Evolutionary conservation across 2,113 vertebrate species (phyloP).

Genomic region (Scytalopus superciliaris): DNA sequence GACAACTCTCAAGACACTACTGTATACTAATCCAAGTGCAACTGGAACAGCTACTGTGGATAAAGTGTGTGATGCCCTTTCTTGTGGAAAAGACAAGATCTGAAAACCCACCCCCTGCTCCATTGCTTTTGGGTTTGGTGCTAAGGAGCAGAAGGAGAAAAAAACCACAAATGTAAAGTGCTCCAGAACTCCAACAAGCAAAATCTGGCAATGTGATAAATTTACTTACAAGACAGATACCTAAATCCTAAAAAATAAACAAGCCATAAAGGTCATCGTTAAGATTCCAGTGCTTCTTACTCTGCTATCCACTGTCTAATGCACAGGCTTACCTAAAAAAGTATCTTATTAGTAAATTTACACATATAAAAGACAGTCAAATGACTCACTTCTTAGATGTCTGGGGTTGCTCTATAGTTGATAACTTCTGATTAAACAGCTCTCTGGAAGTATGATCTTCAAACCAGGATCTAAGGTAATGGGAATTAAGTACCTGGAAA

Average conservation of each 20-base stretch:
- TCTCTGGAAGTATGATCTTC: background rate
- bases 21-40: background rate
- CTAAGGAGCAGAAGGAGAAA: background rate
- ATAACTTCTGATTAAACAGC: background rate
- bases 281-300: background rate
- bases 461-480: background rate
- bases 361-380: background rate
- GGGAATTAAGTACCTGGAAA: background rate
- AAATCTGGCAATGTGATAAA: background rate
- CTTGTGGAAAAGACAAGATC: background rate
- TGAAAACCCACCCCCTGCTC: background rate
- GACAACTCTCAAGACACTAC: background rate
- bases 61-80: background rate
- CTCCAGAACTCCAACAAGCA: background rate
- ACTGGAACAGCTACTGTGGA: background rate
- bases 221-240: background rate
- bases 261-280: background rate
- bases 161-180: background rate
- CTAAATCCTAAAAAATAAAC: background rate
- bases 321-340: background rate
- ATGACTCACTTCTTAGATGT: background rate
- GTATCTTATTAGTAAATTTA: background rate
- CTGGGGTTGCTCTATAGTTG: background rate
- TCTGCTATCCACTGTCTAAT: background rate
- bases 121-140: background rate